Evolutionary conservation across 2,113 vertebrate genomes (phyloP).

Genomic region (Phoxinus phoxinus): DNA sequence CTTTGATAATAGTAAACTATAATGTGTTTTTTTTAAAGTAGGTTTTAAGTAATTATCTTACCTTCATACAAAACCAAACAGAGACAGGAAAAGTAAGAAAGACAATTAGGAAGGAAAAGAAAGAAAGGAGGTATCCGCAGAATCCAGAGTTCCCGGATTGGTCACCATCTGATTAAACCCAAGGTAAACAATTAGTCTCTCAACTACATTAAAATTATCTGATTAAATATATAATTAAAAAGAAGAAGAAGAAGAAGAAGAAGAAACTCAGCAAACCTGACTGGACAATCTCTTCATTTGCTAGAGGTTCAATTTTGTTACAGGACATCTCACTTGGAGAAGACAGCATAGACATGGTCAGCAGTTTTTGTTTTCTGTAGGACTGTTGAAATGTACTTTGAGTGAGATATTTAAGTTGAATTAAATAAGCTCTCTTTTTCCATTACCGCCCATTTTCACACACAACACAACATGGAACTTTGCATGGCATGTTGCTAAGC

Average conservation of each 20-base stretch:
- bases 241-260: not conserved
- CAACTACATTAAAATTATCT: not conserved
- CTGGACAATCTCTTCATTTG: constrained; percentile 24
- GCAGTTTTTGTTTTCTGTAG: not conserved
- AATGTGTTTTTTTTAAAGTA: not conserved
- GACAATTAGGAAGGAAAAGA: constrained; percentile 53
- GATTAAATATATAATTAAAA: not conserved
- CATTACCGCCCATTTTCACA: constrained; percentile 46
- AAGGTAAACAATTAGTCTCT: not conserved
- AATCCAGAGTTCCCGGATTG: not conserved
- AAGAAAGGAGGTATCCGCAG: constrained; percentile 46
- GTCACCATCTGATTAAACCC: constrained; percentile 35
- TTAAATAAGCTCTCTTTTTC: constrained; percentile 11
- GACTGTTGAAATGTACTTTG: not conserved
- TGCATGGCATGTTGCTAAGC: constrained; percentile 26
- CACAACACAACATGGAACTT: constrained; percentile 16
- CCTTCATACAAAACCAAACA: constrained; percentile 65
- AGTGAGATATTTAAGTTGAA: not conserved
- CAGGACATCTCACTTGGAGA: constrained; percentile 25
- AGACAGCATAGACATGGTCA: constrained; percentile 10
- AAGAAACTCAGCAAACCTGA: constrained; percentile 26
- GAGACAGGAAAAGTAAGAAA: constrained; percentile 61
- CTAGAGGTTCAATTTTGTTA: constrained; percentile 28
- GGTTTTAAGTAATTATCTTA: constrained; percentile 39
- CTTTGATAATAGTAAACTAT: not conserved